Base-by-base conservation (phyloP, 2,797 vertebrate genomes). In the Neosilurus hyrtlii region DNA sequence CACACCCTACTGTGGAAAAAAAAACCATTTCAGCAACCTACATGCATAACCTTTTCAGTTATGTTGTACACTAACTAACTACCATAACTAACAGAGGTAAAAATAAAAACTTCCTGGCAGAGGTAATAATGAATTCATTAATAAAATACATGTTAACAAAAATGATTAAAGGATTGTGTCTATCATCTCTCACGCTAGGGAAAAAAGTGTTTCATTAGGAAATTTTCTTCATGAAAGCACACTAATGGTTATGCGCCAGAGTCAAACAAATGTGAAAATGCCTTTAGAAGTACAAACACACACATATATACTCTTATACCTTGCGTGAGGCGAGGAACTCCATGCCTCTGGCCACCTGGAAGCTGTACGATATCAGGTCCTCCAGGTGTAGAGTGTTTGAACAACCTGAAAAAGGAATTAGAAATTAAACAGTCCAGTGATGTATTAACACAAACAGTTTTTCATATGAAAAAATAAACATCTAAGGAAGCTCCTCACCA, bases 301-400 rank as follows among this genome's bases (percentile, higher is more conserved):
- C 62, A 52, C 30, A 49, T 9, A 74, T 20, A 61, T 26, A 61
- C 62, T 88, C 90, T 90, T 57, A 62, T 82, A 88, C 94, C 93
- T 93, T 95, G 86, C 93, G 93, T 74, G 94, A 94, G 14, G 94
- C 95, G 77, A 99, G 93, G 88, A 98, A 99, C 92, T 98, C 96
- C 97, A 99, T 99, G 83, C 97, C 97, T 90, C 96, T 94, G 14
- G 97, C 96, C 90, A 99, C 97, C 90, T 99, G 97, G 89, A 98
- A 98, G 90, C 97, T 98, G 91, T 97, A 99, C 66, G 96, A 98
- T 88, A 99, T 97, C 72, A 99, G 94, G 89, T 99, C 96, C 89
- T 97, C 95, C 91, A 98, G 94, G 8, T 93, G 95, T 85, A 99
- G 92, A 74, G 91, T 74, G 86, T 89, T 94, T 84, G 89, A 89